Evolutionary conservation across 2,888 invertebrate species (phyloP), one percentile per base, ranked within the genome.

Genomic region (Nasonovia ribisnigri): DNA sequence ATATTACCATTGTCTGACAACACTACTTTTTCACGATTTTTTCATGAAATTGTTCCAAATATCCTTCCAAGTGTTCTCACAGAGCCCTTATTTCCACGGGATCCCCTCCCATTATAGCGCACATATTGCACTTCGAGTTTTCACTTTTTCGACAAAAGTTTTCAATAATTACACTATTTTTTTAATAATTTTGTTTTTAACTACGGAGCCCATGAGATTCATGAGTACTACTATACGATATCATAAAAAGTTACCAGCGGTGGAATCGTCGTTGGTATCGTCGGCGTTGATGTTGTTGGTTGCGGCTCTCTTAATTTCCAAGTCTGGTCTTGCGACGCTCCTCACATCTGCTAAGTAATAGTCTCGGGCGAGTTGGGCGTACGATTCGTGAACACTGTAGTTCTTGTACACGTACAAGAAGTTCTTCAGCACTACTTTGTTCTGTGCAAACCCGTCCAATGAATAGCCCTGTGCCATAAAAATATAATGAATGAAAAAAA

Each of bases 361-460:
- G 90, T 97, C 96, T 95, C 96, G 96, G 6, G 97, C 95, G 89
- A 97, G 95, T 95, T 96, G 96, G 95, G 96, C 97, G 95, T 96
- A 97, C 51, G 96, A 96, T 84, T 97, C 96, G 94, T 96, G 96
- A 6, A 97, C 96, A 0, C 97, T 96, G 95, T 97, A 96, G 95
- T 97, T 97, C 95, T 97, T 97, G 95, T 97, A 97, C 13, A 97
- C 96, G 95, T 97, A 97, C 95, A 97, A 96, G 96, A 96, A 97
- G 95, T 97, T 97, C 95, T 97, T 97, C 94, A 97, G 96, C 95
- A 97, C 97, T 1, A 97, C 97, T 94, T 96, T 96, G 94, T 96
- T 96, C 92, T 96, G 95, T 43, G 94, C 94, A 60, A 95, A 94
- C 84, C 95, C 95, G 46, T 95, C 95, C 95, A 57, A 89, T 4